Conservation (phyloP, 2,113 vertebrate species). For the Elgaria multicarinata region DNA sequence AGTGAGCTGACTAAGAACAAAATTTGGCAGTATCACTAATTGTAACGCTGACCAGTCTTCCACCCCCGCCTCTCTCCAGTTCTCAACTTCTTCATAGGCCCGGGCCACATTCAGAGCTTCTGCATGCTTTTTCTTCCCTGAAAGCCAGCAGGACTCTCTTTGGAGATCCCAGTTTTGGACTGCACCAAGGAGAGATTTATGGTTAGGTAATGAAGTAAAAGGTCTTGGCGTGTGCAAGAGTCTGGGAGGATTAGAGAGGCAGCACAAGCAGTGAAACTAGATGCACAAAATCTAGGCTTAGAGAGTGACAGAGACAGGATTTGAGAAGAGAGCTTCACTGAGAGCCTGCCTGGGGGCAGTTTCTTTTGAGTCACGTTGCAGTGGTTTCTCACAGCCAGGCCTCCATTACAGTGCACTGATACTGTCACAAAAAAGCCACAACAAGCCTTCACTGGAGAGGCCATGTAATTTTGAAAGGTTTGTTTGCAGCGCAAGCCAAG, state of each 20-base stretch:
- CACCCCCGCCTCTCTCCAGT: neutral
- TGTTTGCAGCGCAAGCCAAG: constrained; percentile 1
- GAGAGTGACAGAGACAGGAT: constrained; percentile 5
- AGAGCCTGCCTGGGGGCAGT: constrained; percentile 2
- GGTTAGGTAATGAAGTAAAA: neutral
- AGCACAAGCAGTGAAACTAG: constrained; percentile 1
- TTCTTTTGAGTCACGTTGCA: neutral
- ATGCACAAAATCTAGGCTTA: constrained; percentile 15
- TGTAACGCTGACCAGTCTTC: neutral
- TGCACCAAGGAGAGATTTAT: neutral
- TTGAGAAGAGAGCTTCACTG: neutral
- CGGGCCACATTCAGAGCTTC: neutral
- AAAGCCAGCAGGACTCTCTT: neutral
- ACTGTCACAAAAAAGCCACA: constrained; percentile 14
- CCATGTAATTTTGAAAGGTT: constrained; percentile 19
- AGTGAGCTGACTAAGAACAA: no score
- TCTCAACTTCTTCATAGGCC: neutral
- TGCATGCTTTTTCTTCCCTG: neutral
- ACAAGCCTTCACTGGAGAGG: constrained; percentile 7
- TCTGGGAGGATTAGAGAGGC: constrained; percentile 4
- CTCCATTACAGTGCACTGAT: neutral
- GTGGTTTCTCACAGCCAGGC: constrained; percentile 10
- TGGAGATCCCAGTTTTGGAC: constrained; percentile 1
- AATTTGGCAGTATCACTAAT: no score
- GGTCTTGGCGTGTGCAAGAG: neutral